Conservation (phyloP, 2,888 invertebrate genomes). For the Amiota mariae region DNA sequence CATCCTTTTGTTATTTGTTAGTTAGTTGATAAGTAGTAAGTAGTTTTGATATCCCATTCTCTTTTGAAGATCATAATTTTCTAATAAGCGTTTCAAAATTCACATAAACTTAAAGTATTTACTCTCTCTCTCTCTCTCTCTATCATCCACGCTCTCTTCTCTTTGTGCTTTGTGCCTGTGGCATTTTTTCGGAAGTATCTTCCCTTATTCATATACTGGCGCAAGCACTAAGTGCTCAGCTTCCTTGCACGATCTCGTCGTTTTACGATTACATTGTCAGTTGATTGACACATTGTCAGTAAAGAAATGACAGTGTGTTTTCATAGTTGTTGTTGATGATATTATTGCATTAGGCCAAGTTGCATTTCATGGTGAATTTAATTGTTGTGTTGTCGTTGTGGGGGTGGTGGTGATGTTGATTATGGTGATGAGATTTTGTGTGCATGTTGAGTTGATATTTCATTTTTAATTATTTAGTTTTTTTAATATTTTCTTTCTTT, state of each 20-base stretch:
- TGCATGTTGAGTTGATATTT: neutral
- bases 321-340: neutral
- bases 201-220: neutral
- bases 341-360: neutral
- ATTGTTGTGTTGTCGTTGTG: neutral
- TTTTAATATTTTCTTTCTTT: neutral
- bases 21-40: too few species aligned
- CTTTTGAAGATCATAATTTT: neutral
- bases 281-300: slow-evolving; percentile 20
- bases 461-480: neutral
- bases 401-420: neutral
- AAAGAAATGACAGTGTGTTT: slow-evolving; percentile 4
- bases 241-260: neutral
- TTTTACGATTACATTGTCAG: slow-evolving; percentile 1
- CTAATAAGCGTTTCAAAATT: neutral
- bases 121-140: too few species aligned
- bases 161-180: neutral
- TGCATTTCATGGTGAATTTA: neutral
- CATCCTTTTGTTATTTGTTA: slow-evolving; percentile 31
- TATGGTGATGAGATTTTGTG: neutral
- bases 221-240: too few species aligned
- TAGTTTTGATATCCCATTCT: neutral
- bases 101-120: neutral
- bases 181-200: neutral
- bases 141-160: neutral